Base-by-base conservation (phyloP, 1,140 invertebrate species). In the Anastrepha obliqua region DNA sequence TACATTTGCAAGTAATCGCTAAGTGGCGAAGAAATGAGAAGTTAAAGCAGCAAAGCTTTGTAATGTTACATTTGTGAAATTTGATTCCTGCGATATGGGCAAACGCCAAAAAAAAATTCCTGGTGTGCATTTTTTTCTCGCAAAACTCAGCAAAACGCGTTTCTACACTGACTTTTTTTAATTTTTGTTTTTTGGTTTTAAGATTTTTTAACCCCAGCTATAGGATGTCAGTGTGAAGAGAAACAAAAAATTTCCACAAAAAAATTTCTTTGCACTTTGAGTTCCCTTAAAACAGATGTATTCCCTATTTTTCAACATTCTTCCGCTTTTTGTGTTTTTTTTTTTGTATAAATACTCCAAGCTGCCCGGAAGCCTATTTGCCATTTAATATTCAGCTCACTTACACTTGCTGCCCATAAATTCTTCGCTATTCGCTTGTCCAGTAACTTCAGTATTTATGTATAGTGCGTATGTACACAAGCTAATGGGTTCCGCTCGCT, bases 401-500 rank as follows among this genome's bases (percentile, higher is more conserved):
- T 81, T 81, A 29, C 74, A 39, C 74, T 81, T 55, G n/a, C 74
- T 81, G n/a, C 47, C 39, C n/a, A 81, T 81, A 81, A 78, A 78
- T 78, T 20, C 74, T 8, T 3, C 9, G 74, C 47, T 15, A 78
- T 78, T 78, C 17, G n/a, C 44, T 44, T 7, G 51, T 6, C 74
- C 44, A 55, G 51, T 15, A 81, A 81, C 17, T 55, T n/a, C n/a
- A 51, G 17, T 29, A 39, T 67, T 29, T 55, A 55, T 81, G 17
- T 29, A 29, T 4, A 20, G 17, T 29, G 47, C 55, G 51, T 55
- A 8, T 47, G n/a, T 55, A 9, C 17, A 55, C 17, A 9, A 55
- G 74, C 47, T 81, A 81, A 81, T 81, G 47, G 74, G 74, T 58
- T 81, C 47, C 74, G 74, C n/a, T 81, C 74, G 74, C 51, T 81